Percentiles rank a stretch among this genome's conserved stretches.
Conservation (phyloP, 1,140 invertebrate species). For the Theocolax elegans region DNA sequence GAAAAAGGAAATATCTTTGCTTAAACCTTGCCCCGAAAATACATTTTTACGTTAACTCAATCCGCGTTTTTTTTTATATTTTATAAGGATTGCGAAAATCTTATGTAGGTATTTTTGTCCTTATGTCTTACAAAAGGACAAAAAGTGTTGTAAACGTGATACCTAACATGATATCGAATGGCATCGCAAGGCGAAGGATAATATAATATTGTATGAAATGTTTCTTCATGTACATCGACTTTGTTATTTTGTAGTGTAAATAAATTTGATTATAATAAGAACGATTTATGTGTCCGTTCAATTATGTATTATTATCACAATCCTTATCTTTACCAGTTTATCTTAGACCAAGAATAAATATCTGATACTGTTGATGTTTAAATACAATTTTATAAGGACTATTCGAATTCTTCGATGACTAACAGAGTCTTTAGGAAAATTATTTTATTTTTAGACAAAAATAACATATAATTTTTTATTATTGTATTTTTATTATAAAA, state of each 20-base stretch:
- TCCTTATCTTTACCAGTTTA: no score
- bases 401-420: no score
- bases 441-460: no score
- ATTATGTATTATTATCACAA: no score
- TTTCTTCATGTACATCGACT: slow-evolving; percentile 53
- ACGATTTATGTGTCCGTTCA: no score
- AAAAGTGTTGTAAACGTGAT: slow-evolving; percentile 14
- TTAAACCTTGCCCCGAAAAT: slow-evolving; percentile 13
- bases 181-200: slow-evolving; percentile 25
- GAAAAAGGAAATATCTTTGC: background rate
- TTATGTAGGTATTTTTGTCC: slow-evolving; percentile 4
- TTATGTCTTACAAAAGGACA: background rate
- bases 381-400: no score
- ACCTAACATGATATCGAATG: slow-evolving; percentile 22
- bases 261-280: slow-evolving; percentile 63
- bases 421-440: no score
- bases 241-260: slow-evolving; percentile 66
- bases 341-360: no score
- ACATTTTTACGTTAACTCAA: slow-evolving; percentile 1
- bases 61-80: slow-evolving; percentile 7
- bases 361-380: no score
- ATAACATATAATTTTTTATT: no score
- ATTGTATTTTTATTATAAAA: no score
- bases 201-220: slow-evolving; percentile 43
- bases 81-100: background rate